phyloP scores from a whole-genome alignment of 1,140 invertebrate species.

The Drosophila sucinea region DNA sequence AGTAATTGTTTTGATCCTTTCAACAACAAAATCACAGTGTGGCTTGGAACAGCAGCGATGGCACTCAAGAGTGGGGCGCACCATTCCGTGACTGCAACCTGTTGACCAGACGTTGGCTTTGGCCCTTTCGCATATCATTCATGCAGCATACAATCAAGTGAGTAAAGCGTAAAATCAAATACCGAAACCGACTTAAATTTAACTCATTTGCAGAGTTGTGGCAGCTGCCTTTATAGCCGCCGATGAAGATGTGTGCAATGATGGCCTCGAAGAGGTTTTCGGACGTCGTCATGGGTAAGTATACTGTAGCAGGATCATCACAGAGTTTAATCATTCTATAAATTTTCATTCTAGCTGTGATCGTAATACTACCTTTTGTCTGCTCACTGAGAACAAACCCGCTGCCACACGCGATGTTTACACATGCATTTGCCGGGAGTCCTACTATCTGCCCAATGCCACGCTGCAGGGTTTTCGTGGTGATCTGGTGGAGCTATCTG shows the following conservation, averaged over 20 bases:
- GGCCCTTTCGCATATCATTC: slow-evolving; percentile 82
- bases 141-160: slow-evolving; percentile 78
- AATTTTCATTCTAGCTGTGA: slow-evolving; percentile 64
- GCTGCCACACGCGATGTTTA: slow-evolving; percentile 77
- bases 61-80: slow-evolving; percentile 79
- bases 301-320: background rate
- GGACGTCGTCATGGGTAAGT: slow-evolving; percentile 77
- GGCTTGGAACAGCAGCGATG: slow-evolving; percentile 82
- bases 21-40: slow-evolving; percentile 41
- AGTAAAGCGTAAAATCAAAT: slow-evolving; percentile 11
- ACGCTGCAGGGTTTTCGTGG: slow-evolving; percentile 83
- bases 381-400: slow-evolving; percentile 71
- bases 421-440: slow-evolving; percentile 83
- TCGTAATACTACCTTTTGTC: slow-evolving; percentile 82
- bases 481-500: slow-evolving; percentile 82
- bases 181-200: slow-evolving; percentile 4
- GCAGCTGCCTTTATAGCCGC: slow-evolving; percentile 82
- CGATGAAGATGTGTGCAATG: slow-evolving; percentile 82
- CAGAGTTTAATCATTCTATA: background rate
- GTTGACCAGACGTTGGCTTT: slow-evolving; percentile 78
- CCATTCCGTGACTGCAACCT: slow-evolving; percentile 82
- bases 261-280: slow-evolving; percentile 82
- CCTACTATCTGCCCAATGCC: slow-evolving; percentile 83
- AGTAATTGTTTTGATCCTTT: slow-evolving; percentile 41
- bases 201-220: slow-evolving; percentile 69